Evolutionary conservation across 2,113 vertebrate genomes (phyloP), one percentile per base, ranked within the genome.

Genomic region (Channa argus): DNA sequence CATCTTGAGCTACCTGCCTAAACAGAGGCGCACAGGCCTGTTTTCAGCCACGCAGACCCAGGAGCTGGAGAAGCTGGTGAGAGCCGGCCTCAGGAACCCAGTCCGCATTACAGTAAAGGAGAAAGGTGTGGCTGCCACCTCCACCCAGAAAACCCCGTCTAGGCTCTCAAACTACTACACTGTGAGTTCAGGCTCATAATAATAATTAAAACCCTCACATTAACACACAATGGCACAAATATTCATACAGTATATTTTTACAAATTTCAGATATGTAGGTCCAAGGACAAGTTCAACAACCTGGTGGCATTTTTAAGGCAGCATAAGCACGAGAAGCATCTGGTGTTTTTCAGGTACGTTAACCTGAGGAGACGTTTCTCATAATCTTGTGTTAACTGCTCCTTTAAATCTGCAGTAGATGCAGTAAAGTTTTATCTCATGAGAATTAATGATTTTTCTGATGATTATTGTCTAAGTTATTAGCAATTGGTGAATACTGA

Each of bases 31-130:
- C 6, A 99, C 98, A 0, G 98, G 98, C 14, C 91, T 99, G 55
- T 99, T 99, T 86, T 99, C 98, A 0, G 98, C 98, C 46, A 99
- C 98, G 0, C 98, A 99, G 79, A 99, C 98, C 0, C 97, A 99
- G 82, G 98, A 99, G 79, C 92, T 99, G 84, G 98, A 99, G 92
- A 99, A 95, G 86, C 87, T 99, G 91, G 96, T 99, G 84, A 90
- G 98, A 2, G 98, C 98, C 0, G 98, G 98, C 0, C 96, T 99
- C 24, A 89, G 98, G 12, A 99, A 99, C 85, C 98, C 98, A 0
- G 96, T 99, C 0, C 95, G 98, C 6, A 95, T 99, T 88, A 89
- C 94, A 0, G 98, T 99, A 68, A 98, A 98, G 77, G 98, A 99
- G 94, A 99, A 99, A 77, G 98, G 97, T 0, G 87, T 94, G 52